Evolutionary conservation across 1,140 invertebrate genomes (phyloP).

Genomic region (Brachionus plicatilis): DNA sequence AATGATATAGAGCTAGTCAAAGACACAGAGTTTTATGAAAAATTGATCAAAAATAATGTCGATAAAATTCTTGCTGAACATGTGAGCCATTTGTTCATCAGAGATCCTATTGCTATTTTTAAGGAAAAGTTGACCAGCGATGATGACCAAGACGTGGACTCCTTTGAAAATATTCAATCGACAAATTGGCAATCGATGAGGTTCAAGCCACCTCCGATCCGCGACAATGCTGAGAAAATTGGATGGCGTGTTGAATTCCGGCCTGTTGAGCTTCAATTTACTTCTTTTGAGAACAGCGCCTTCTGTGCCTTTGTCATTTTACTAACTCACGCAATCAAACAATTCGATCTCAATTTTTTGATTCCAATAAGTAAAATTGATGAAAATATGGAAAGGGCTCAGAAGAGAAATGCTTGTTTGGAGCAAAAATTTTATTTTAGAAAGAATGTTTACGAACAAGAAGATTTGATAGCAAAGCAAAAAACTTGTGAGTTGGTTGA

Average conservation of each 20-base stretch:
- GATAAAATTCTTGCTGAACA: conserved; percentile 85
- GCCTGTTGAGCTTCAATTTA: conserved; percentile 94
- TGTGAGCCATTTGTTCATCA: conserved; percentile 94
- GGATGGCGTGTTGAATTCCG: conserved; percentile 99
- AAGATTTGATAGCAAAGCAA: neutral
- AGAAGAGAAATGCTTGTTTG: conserved; percentile 77
- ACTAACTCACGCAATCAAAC: conserved; percentile 89
- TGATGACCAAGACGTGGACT: conserved; percentile 95
- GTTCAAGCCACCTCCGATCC: conserved; percentile 86
- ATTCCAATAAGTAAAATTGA: conserved; percentile 97
- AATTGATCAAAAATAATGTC: conserved; percentile 76
- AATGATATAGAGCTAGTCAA: conserved; percentile 85
- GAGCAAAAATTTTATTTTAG: conserved; percentile 85
- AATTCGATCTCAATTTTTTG: conserved; percentile 89
- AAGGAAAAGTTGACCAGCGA: conserved; percentile 86
- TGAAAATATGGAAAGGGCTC: conserved; percentile 92
- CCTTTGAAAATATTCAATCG: conserved; percentile 86
- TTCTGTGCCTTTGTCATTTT: conserved; percentile 97
- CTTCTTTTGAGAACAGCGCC: conserved; percentile 98
- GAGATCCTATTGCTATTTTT: conserved; percentile 89
- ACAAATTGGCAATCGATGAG: conserved; percentile 99
- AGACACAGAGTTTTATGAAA: conserved; percentile 73
- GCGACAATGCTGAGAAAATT: conserved; percentile 68
- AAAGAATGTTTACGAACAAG: conserved; percentile 59
- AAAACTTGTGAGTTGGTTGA: neutral